Conservation (phyloP, 2,113 vertebrate species). For the Rhinopomastus cyanomelas region DNA sequence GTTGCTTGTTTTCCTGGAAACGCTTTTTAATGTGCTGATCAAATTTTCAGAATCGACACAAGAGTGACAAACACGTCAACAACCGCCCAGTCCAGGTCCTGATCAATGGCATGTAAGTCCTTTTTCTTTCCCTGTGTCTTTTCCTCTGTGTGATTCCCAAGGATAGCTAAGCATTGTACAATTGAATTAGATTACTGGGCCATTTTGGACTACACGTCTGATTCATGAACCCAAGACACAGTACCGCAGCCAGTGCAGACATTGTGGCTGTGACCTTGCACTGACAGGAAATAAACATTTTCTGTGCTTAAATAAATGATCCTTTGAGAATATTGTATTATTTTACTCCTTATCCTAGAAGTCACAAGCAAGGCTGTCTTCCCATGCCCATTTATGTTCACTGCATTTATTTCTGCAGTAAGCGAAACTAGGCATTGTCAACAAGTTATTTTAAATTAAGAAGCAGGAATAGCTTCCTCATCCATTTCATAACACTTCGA, state of each 20-base stretch:
- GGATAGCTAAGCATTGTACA: background rate
- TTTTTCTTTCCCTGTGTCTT: background rate
- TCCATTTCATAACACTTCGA: background rate
- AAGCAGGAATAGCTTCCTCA: background rate
- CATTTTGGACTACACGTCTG: background rate
- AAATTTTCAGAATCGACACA: constrained; percentile 86
- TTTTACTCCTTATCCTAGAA: background rate
- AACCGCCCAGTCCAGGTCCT: constrained; percentile 86
- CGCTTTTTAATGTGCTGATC: background rate
- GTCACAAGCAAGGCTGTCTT: background rate
- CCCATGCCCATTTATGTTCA: background rate
- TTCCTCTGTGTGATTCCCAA: background rate
- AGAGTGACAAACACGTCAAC: constrained; percentile 90
- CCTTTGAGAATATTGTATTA: background rate
- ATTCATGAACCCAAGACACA: background rate
- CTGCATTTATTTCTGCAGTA: background rate
- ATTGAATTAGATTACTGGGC: background rate
- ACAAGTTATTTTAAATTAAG: background rate
- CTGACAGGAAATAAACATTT: background rate
- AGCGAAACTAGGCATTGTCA: background rate
- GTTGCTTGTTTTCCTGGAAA: background rate
- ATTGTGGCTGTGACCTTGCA: background rate
- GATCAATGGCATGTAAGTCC: constrained; percentile 84
- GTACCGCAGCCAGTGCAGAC: background rate
- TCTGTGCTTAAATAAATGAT: background rate